Evolutionary conservation across 2,113 vertebrate genomes (phyloP), one percentile per base, ranked within the genome.

Genomic region (Catagonus wagneri): DNA sequence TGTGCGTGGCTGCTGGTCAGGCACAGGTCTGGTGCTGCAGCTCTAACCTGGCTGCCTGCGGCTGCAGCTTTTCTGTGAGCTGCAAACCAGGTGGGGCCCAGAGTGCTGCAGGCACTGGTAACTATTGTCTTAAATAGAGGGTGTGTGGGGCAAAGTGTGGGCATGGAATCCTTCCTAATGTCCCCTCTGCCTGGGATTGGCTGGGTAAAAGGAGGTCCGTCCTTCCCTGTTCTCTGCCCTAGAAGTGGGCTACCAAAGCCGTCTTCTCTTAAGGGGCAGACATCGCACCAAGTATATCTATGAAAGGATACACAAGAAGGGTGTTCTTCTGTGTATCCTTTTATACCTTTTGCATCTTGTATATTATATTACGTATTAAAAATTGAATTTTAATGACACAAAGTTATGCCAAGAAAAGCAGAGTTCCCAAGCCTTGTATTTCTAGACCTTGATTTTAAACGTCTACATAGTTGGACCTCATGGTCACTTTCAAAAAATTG

Each of bases 401-500:
- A 27, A 89, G 39, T 90, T 75, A 85, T 52, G n/a, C 52, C 72
- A 15, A 34, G 69, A 95, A 92, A 89, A 95, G 36, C n/a, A n/a
- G 58, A 65, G 32, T 65, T 76, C 36, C 22, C 23, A 83, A 52
- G 34, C 63, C 44, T 89, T 61, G 8, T 90, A 16, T 74, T 79
- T 72, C 66, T 76, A 44, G 66, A 60, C 58, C 29, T 27, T 80
- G 72, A 39, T 66, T 92, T 83, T 63, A 88, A 72, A 44, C 75
- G 29, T 75, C 72, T 83, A 71, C 34, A 65, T 17, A 69, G 56
- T 69, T 89, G 44, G 29, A 23, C 39, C 23, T 25, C 7, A 11
- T 56, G 36, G 58, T 80, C 20, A 2, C 56, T 52, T 75, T 68
- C 1, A 13, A 54, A 56, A 66, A 29, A 52, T 19, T 80, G n/a